phyloP scores from a whole-genome alignment of 1,140 invertebrate species.

The Argopecten irradians region DNA sequence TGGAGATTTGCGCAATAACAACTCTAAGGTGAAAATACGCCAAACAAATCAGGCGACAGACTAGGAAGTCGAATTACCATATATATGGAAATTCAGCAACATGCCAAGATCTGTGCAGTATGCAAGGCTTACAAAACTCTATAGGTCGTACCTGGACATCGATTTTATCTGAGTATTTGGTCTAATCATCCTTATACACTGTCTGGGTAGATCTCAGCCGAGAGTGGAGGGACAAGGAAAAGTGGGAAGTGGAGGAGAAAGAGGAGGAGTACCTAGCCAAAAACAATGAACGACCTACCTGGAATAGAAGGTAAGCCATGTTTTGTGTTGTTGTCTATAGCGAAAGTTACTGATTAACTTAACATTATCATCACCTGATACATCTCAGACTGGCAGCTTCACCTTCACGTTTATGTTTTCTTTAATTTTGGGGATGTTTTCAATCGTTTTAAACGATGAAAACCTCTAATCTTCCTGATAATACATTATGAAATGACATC shows the following conservation, averaged over 20 bases:
- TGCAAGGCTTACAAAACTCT: not conserved
- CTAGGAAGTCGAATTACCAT: not conserved
- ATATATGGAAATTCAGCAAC: not conserved
- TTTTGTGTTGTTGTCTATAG: not conserved
- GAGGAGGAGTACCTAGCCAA: not conserved
- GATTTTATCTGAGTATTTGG: not conserved
- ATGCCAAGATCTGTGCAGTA: not conserved
- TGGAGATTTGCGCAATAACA: not conserved
- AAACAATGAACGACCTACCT: not conserved
- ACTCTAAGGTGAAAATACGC: not conserved
- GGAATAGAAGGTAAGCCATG: not conserved
- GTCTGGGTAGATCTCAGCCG: not conserved
- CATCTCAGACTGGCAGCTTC: too few relatives aligned
- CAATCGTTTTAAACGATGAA: too few relatives aligned
- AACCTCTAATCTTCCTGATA: too few relatives aligned
- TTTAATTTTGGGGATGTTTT: too few relatives aligned
- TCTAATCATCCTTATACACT: not conserved
- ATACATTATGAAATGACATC: too few relatives aligned
- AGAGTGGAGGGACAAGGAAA: not conserved
- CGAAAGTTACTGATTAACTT: too few relatives aligned
- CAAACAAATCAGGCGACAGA: not conserved
- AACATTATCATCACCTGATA: too few relatives aligned
- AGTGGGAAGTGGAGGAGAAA: not conserved
- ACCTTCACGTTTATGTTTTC: too few relatives aligned
- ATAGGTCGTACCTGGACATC: not conserved